Evolutionary conservation across 2,113 vertebrate species (phyloP).

Genomic region (Mesocricetus auratus): DNA sequence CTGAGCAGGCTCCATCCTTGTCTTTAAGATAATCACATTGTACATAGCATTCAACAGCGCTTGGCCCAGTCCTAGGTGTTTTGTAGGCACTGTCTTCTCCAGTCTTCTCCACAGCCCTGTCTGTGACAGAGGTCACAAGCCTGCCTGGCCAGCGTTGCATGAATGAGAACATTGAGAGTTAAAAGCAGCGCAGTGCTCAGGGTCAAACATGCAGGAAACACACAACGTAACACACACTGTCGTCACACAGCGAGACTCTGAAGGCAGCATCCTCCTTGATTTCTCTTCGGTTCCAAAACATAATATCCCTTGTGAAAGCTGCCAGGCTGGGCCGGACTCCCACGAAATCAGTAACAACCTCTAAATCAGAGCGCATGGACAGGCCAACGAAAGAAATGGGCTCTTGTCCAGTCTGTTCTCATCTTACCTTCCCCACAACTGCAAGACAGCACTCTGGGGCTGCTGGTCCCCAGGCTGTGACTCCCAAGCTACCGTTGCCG

Average conservation of each 20-base stretch:
- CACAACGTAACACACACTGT: background rate
- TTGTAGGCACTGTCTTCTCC: background rate
- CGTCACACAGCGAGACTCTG: rapidly evolving
- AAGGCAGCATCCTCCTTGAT: background rate
- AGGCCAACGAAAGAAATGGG: background rate
- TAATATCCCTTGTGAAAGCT: background rate
- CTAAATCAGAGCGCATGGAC: background rate
- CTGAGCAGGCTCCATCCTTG: background rate
- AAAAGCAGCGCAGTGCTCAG: background rate
- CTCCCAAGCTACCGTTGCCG: rapidly evolving
- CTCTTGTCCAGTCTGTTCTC: background rate
- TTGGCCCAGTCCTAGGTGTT: background rate
- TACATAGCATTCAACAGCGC: too few relatives aligned
- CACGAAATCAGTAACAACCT: background rate
- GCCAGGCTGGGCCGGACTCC: background rate
- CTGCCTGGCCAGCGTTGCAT: too few relatives aligned
- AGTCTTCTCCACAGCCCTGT: background rate
- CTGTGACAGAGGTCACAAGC: background rate
- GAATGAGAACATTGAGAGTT: background rate
- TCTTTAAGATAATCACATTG: background rate
- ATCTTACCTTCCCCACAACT: background rate
- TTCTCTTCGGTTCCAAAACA: background rate
- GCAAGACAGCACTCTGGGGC: background rate
- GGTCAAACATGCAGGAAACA: background rate
- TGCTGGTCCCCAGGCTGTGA: too few relatives aligned